Evolutionary conservation across 37 sponge, comb jelly and placozoan genomes (phyloP).

Genomic region (Cladorhizidae sp.): DNA sequence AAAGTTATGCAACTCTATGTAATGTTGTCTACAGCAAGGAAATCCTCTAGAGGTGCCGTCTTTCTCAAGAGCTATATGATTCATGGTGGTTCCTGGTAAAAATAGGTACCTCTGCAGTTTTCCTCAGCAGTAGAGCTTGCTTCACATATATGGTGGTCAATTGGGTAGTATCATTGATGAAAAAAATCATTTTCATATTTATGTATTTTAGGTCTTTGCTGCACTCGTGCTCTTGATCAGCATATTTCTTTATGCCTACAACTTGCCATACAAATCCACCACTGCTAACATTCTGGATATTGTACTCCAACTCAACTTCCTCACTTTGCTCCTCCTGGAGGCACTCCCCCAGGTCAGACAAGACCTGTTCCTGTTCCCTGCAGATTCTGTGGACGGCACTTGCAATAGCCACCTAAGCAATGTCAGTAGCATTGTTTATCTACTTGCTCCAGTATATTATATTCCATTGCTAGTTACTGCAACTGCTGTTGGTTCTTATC

Average conservation of each 20-base stretch:
- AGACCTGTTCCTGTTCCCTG: background rate
- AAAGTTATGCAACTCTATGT: too few species aligned
- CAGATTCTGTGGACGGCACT: background rate
- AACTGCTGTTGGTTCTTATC: too few species aligned
- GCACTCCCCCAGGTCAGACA: slow-evolving; percentile 3
- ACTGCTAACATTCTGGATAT: slow-evolving; percentile 38
- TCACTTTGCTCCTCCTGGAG: slow-evolving; percentile 25
- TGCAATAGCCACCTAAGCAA: background rate
- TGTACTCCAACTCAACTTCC: slow-evolving; percentile 18
- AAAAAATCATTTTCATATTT: too few species aligned
- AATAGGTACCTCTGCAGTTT: too few species aligned
- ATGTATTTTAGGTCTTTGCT: slow-evolving; percentile 14
- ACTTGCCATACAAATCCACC: slow-evolving; percentile 35
- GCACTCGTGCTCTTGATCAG: slow-evolving; percentile 3
- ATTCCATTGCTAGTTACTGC: slow-evolving; percentile 9
- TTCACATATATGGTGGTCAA: too few species aligned
- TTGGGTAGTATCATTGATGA: too few species aligned
- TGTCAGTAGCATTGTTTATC: slow-evolving; percentile 6
- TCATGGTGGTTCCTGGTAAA: too few species aligned
- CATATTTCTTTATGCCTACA: slow-evolving; percentile 18
- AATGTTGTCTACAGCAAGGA: too few species aligned
- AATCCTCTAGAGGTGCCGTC: too few species aligned
- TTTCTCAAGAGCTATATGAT: too few species aligned
- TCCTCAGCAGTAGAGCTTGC: too few species aligned
- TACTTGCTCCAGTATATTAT: slow-evolving; percentile 39